Base-by-base conservation (phyloP, 2,888 invertebrate species). In the Ophonus ardosiacus region DNA sequence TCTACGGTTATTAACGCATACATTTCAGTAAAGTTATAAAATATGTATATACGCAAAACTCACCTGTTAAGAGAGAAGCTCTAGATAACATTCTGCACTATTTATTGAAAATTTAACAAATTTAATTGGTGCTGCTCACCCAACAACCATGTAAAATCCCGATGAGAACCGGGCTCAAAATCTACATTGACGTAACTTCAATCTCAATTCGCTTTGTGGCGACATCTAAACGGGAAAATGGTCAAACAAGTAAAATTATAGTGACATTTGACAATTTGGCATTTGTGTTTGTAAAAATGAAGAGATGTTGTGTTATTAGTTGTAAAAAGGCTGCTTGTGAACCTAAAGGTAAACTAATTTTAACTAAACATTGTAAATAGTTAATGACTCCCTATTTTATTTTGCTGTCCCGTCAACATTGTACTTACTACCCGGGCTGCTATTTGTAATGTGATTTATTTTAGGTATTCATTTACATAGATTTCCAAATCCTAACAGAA, bases 41-140 rank as follows among this genome's bases (percentile, higher is more conserved):
- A 10, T 10, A 21, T 38, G 15, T 83, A 17, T 18, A 31, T 24
- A 18, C 71, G 4, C 18, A 21, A 43, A 74, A 74, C 43, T 82
- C 82, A 86, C 86, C 86, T 76, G 86, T 71, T 61, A 86, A 71
- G 38, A 86, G 21, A 24, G 86, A 81, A 17, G 94, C 93, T 89
- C 95, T 94, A 88, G 95, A 95, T 90, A 95, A 92, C 95, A 95
- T 95, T 92, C 93, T 84, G 63, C 79, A 68, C 83, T 76, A 83
- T 40, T 83, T 59, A 76, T 59, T 38, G 59, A 83, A 38, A 56
- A 38, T 38, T 76, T 59, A 43, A 31, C 13, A 76, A 83, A 83
- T 7, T 61, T 76, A 61, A 59, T 31, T 61, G 61, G 24, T 83
- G 61, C 74, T 83, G 21, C 43, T 76, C 61, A 74, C 10, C n/a